Percentiles rank a stretch among this genome's conserved stretches.
These are phyloP conservation scores for Propithecus deckenii DNA, from an alignment of 2,797 vertebrate species.

Conservation along the genomic window DNA sequence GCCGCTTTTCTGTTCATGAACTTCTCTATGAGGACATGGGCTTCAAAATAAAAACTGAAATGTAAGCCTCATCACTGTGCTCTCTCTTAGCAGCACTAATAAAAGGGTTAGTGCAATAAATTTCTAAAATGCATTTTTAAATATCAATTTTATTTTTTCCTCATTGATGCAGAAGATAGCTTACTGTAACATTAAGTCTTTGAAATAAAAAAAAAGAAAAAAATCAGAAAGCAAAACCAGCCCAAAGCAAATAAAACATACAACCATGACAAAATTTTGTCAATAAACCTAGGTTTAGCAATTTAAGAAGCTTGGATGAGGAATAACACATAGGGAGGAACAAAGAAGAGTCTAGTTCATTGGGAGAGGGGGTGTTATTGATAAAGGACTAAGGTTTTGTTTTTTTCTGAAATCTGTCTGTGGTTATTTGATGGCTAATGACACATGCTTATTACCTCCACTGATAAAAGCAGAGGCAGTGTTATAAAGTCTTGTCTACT, in stretches of 20 bases:
- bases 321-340: background rate
- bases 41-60: background rate
- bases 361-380: background rate
- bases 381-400: background rate
- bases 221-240: constrained; percentile 30
- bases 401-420: background rate
- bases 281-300: background rate
- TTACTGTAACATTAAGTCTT: constrained; percentile 27
- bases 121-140: constrained; percentile 7
- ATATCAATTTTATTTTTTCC: constrained; percentile 50
- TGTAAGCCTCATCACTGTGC: background rate
- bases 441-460: background rate
- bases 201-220: background rate
- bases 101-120: background rate
- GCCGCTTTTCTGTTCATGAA: background rate
- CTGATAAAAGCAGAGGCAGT: background rate
- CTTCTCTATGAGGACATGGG: background rate
- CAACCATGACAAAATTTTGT: background rate
- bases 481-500: background rate
- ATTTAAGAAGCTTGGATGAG: background rate
- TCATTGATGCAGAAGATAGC: background rate
- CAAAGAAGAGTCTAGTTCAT: background rate
- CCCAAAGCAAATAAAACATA: constrained; percentile 2
- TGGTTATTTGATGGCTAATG: background rate
- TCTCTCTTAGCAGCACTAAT: background rate